These are phyloP conservation scores for Lingula anatina DNA, from an alignment of 2,888 invertebrate genomes.

Conservation along the genomic window DNA sequence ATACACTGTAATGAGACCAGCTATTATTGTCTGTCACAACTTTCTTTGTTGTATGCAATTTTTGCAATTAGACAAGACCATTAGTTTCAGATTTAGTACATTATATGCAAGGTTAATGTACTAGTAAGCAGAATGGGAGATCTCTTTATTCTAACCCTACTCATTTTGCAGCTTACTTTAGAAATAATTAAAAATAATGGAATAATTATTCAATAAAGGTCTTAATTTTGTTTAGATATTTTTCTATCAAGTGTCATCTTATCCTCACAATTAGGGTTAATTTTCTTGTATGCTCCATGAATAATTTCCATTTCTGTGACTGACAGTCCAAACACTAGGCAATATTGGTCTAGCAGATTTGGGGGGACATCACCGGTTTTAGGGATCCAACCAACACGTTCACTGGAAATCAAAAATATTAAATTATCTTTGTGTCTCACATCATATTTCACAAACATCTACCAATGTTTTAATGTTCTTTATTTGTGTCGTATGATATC, in stretches of 20 bases:
- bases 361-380: constrained; percentile 13
- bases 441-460: neutral
- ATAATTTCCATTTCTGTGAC: constrained; percentile 32
- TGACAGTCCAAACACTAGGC: constrained; percentile 22
- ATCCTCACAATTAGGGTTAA: constrained; percentile 26
- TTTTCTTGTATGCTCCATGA: constrained; percentile 22
- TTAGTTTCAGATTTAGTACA: too few relatives aligned
- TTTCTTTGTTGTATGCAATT: too few relatives aligned
- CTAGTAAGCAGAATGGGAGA: too few relatives aligned
- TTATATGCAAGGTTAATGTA: too few relatives aligned
- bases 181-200: too few relatives aligned
- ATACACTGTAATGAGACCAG: too few relatives aligned
- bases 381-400: constrained; percentile 27
- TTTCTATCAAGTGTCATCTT: neutral
- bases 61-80: too few relatives aligned
- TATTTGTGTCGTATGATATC: too few relatives aligned
- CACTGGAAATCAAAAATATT: constrained; percentile 9
- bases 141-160: too few relatives aligned
- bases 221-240: neutral
- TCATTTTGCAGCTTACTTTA: too few relatives aligned
- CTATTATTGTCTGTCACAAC: too few relatives aligned
- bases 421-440: neutral
- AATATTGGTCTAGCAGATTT: constrained; percentile 14
- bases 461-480: neutral
- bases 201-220: neutral